phyloP scores from a whole-genome alignment of 1,140 invertebrate species.

The Heliconius hermathena region DNA sequence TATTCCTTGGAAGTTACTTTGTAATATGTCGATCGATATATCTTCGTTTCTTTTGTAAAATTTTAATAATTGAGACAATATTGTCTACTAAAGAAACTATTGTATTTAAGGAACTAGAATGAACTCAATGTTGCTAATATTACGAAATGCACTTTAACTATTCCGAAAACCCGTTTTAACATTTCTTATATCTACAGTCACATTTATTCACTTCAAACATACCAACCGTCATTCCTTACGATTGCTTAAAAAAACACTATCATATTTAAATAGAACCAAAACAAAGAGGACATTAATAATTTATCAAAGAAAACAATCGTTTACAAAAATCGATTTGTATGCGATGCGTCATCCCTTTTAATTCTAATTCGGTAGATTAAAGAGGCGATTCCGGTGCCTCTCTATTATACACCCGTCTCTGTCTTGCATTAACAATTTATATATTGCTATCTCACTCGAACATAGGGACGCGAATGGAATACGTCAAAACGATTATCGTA shows the following conservation, averaged over 20 bases:
- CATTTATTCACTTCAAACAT: slow-evolving; percentile 1
- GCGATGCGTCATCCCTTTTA: slow-evolving; percentile 38
- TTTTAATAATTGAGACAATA: too few species aligned
- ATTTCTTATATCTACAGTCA: neutral
- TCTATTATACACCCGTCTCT: slow-evolving; percentile 16
- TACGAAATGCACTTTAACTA: neutral
- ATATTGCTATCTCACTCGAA: slow-evolving; percentile 18
- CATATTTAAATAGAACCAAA: slow-evolving; percentile 21
- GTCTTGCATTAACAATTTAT: neutral
- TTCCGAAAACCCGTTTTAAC: neutral
- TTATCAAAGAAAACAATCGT: slow-evolving; percentile 34
- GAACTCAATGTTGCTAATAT: too few species aligned
- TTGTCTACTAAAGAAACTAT: too few species aligned
- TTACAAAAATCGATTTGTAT: slow-evolving; percentile 41
- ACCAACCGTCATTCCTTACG: neutral
- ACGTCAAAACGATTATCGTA: slow-evolving; percentile 30
- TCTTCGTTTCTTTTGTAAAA: too few species aligned
- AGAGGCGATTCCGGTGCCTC: slow-evolving; percentile 21
- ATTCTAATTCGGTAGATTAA: slow-evolving; percentile 38
- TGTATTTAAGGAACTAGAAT: too few species aligned
- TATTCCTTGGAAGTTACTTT: too few species aligned
- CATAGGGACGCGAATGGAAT: slow-evolving; percentile 21
- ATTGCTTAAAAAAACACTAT: neutral
- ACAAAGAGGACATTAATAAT: slow-evolving; percentile 38
- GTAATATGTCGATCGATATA: too few species aligned